Base-by-base conservation (phyloP, 1,140 invertebrate genomes). In the Drosophila chauvacae region DNA sequence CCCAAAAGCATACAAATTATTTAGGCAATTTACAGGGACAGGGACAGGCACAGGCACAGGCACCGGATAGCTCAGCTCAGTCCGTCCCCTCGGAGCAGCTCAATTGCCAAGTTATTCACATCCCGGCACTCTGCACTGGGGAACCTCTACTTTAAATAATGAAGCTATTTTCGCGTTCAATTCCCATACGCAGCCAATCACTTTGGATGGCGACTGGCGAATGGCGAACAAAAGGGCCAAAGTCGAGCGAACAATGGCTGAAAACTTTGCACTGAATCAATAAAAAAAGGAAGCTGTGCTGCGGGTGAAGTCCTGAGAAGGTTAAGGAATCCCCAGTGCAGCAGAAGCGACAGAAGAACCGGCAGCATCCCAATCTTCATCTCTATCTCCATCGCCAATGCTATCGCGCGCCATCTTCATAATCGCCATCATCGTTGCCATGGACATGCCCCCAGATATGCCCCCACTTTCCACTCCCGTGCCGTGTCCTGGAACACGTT, bases 141-240 rank as follows among this genome's bases (percentile, higher is more conserved):
- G 68, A 78, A 56, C 53, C 35, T 63, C 66, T 88, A 88, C 84
- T 88, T 88, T 88, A 90, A 88, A 90, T 88, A 88, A 88, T 88
- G 84, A 88, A 88, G 84, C 84, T 81, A 90, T 87, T 87, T 87
- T 88, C 84, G 84, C 84, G 84, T 82, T 80, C 80, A 87, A 87
- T 88, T 88, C 84, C 84, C 84, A 88, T 73, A 81, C 81, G 84
- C 85, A 81, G 81, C 72, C 84, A 88, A 88, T 88, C 85, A 88
- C 85, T 88, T 90, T 63, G 72, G 73, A 42, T 48, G 61, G 57
- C 51, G 35, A 26, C 20, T 55, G 51, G 33, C 33, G 59, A 57
- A 16, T 45, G 30, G 55, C 61, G 55, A 80, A 77, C 68, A 82
- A 84, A 83, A 84, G 76, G 83, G 71, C 72, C 73, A 42, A 33